Evolutionary conservation across 2,888 invertebrate genomes (phyloP), one percentile per base, ranked within the genome.

Genomic region (Diaprepes abbreviatus): DNA sequence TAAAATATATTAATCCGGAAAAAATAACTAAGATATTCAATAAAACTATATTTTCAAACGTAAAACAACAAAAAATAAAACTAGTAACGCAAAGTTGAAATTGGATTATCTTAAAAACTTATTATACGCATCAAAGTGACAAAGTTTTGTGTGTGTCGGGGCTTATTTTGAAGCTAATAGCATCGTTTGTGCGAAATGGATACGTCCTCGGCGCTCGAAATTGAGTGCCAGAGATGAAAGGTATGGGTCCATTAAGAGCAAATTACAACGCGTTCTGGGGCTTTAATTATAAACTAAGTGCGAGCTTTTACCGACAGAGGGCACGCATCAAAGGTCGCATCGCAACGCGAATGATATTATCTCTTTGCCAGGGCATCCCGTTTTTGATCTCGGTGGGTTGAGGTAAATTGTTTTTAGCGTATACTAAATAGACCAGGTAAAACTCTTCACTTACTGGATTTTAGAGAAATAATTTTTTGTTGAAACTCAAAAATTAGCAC

Each of bases 221-320:
- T 78, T 77, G 77, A 70, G 74, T 76, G 77, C 77, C 74, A 43
- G 63, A 79, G 78, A 80, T 79, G 80, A 79, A 80, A 79, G 80
- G 79, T 78, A 77, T 75, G 77, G 77, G 78, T 79, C 79, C 80
- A 80, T 80, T 80, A 80, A 78, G 75, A 78, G 76, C 76, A 77
- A 78, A 80, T 80, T 80, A 79, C 63, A 45, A 77, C 77, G 79
- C 77, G 74, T 78, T 78, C 76, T 77, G 79, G 79, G 79, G 78
- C 77, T 79, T 80, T 80, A 81, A 81, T 81, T 81, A 81, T 80
- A 78, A 79, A 80, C 80, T 80, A 77, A 77, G 78, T 78, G 78
- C 73, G 73, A 60, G 67, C 70, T 74, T 74, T 73, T 71, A 71
- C 71, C 68, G 70, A 50, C 73, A 75, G 75, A 74, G 76, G 76